Evolutionary conservation across 2,113 vertebrate species (phyloP), one percentile per base, ranked within the genome.

Genomic region (Calonectris borealis): DNA sequence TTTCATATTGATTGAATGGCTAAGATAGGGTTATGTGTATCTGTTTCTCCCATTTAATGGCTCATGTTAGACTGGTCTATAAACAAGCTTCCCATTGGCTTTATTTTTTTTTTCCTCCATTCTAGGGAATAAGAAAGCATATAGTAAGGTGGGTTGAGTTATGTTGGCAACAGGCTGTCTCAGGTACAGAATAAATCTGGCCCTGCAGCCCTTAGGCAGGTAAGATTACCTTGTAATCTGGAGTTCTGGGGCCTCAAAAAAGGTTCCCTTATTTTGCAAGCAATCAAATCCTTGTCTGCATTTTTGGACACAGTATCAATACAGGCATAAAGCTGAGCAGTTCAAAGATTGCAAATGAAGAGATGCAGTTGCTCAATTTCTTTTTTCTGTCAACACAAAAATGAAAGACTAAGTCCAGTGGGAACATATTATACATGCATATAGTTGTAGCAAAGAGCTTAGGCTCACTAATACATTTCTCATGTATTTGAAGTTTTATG

Each of bases 381-480:
- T 87, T 71, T 70, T 62, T 91, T 87, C 57, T 96, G 61, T 72
- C 77, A 95, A 60, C 44, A 92, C 24, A 88, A 49, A 94, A 70
- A 32, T 54, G 31, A 46, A 87, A 34, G 48, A 79, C 1, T 58
- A 89, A 72, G 9, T 71, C 62, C 7, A 20, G 21, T 65, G 66
- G 48, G 62, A 94, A 32, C 11, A 58, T 10, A 44, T 51, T 58
- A 55, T 66, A 75, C 7, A 36, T 58, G 68, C 27, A 81, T 19
- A 83, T 7, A 46, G 25, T 21, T 91, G 52, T 51, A 91, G 21
- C 19, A 58, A 83, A 83, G 34, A 83, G 7, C 27, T 83, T 42
- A 92, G 32, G 19, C n/a, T 48, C 14, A 61, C 34, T 88, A 69
- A 55, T 42, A 51, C 20, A 62, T 73, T 72, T 80, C 46, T 90